phyloP scores from a whole-genome alignment of 2,888 invertebrate species.

The Leptopilina myrica region DNA sequence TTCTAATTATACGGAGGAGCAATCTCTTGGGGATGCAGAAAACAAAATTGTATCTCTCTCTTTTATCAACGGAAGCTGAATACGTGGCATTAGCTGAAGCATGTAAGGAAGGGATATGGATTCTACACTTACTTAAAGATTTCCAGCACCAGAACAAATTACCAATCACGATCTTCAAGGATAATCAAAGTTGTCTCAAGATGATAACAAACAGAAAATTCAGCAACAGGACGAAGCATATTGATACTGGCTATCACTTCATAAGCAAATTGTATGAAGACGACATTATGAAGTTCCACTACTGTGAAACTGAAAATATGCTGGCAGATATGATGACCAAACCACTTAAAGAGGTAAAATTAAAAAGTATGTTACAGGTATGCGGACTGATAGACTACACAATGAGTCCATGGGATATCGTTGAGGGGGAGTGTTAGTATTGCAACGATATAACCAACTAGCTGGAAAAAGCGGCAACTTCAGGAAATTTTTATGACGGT shows the following conservation, averaged over 20 bases:
- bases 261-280: no score
- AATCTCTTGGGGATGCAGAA: slow-evolving; percentile 58
- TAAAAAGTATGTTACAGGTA: no score
- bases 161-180: slow-evolving; percentile 53
- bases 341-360: no score
- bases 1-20: slow-evolving; percentile 54
- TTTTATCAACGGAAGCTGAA: slow-evolving; percentile 59
- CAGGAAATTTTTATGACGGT: no score
- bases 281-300: no score
- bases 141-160: neutral
- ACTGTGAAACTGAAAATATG: no score
- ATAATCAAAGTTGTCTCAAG: slow-evolving; percentile 63
- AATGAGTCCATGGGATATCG: no score
- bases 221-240: slow-evolving; percentile 55
- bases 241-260: slow-evolving; percentile 25
- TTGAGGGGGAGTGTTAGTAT: no score
- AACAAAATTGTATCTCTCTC: slow-evolving; percentile 60
- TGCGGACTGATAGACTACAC: no score
- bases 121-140: slow-evolving; percentile 54
- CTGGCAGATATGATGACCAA: no score
- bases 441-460: no score
- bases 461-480: no score
- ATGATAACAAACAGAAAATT: slow-evolving; percentile 54
- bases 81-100: slow-evolving; percentile 56
- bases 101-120: slow-evolving; percentile 57